phyloP scores from a whole-genome alignment of 1,140 invertebrate genomes.

The Scaptomyza pallida region DNA sequence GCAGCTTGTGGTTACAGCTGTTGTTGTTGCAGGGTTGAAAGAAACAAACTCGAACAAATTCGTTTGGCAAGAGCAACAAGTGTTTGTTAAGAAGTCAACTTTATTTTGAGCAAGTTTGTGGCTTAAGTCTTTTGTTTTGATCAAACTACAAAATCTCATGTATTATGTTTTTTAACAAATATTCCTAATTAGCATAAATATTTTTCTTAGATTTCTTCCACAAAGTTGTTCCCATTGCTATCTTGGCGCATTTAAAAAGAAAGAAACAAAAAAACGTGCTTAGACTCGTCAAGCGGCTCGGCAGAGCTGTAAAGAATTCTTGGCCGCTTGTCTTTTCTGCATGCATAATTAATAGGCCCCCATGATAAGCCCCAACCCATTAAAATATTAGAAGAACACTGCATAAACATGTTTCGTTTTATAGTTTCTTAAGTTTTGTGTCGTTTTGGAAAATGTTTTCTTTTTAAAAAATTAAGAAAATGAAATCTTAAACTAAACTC shows the following conservation, averaged over 20 bases:
- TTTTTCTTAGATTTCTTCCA: constrained; percentile 62
- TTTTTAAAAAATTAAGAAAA: neutral
- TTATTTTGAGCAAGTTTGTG: constrained; percentile 44
- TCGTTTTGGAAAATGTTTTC: constrained; percentile 32
- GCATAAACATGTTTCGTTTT: constrained; percentile 39
- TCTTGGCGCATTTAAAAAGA: constrained; percentile 56
- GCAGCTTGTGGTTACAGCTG: constrained; percentile 39
- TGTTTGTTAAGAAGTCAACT: constrained; percentile 14
- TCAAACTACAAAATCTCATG: constrained; percentile 25
- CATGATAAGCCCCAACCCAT: constrained; percentile 26
- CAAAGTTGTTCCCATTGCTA: constrained; percentile 52
- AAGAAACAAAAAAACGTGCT: constrained; percentile 74
- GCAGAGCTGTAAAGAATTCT: constrained; percentile 35
- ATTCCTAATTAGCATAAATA: constrained; percentile 70
- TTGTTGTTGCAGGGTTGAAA: neutral
- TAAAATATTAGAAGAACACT: constrained; percentile 56
- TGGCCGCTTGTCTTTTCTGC: constrained; percentile 47
- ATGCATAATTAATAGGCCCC: constrained; percentile 70
- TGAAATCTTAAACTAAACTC: constrained; percentile 6
- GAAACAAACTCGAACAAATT: neutral
- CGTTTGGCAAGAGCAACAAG: constrained; percentile 29
- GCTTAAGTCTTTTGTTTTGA: constrained; percentile 18
- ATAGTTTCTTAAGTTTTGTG: constrained; percentile 54
- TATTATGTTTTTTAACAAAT: constrained; percentile 17
- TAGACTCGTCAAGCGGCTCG: constrained; percentile 38